A percentile compares a stretch with the other conserved stretches of the same genome.
Conservation (phyloP, 2,113 vertebrate genomes). For the Chrysemys picta region DNA sequence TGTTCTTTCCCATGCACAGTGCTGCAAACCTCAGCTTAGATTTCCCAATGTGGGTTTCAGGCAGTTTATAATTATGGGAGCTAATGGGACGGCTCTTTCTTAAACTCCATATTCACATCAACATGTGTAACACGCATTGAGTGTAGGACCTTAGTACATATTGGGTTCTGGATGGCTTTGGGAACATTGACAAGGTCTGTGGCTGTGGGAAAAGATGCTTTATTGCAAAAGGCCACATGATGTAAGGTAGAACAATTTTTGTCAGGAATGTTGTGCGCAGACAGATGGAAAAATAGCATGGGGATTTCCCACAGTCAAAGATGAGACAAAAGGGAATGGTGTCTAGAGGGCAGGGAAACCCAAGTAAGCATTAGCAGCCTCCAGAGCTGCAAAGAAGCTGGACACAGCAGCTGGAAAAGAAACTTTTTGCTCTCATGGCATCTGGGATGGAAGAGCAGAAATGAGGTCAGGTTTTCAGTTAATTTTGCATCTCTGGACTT, state of each 20-base stretch:
- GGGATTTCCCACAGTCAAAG: not conserved
- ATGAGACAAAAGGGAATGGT: not conserved
- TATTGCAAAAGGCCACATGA: not conserved
- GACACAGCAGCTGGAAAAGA: not conserved
- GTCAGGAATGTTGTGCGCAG: not conserved
- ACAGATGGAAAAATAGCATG: not conserved
- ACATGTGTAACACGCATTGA: not conserved
- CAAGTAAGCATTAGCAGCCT: not conserved
- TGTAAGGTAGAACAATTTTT: not conserved
- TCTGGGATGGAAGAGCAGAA: not conserved
- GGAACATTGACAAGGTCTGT: not conserved
- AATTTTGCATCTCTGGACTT: not conserved
- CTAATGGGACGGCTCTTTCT: not conserved
- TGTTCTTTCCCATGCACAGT: not conserved
- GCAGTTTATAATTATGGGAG: not conserved
- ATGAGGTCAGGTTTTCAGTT: not conserved
- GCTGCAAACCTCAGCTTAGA: not conserved
- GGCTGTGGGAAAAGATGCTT: conserved; percentile 8
- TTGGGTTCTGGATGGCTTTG: conserved; percentile 44
- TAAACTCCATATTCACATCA: not conserved
- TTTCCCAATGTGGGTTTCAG: not conserved
- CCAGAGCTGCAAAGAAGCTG: not conserved
- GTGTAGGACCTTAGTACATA: not conserved
- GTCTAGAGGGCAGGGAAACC: not conserved
- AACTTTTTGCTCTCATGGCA: not conserved